Conservation (phyloP, 2,797 vertebrate genomes). For the Hemitrygon akajei region DNA sequence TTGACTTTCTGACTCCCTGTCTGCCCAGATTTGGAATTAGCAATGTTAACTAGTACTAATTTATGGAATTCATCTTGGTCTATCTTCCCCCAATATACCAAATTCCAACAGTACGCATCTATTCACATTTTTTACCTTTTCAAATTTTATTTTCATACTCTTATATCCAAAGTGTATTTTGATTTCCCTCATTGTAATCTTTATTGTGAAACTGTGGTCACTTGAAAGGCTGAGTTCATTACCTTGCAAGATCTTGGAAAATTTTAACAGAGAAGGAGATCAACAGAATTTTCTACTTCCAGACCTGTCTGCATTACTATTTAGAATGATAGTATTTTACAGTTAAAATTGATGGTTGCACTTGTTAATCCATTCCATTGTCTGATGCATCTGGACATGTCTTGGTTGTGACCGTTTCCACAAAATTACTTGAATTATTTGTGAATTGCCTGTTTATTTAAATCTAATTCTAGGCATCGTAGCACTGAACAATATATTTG, state of each 20-base stretch:
- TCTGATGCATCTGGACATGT: not conserved
- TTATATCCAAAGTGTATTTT: not conserved
- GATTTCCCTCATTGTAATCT: not conserved
- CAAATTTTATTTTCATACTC: not conserved
- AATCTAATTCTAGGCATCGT: not conserved
- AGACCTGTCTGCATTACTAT: not conserved
- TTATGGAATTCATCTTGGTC: not conserved
- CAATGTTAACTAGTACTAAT: not conserved
- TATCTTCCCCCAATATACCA: not conserved
- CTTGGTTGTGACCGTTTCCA: not conserved
- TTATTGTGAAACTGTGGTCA: not conserved
- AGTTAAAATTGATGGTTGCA: not conserved
- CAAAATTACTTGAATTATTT: not conserved
- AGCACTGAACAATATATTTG: no score
- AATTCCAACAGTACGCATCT: not conserved
- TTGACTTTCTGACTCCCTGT: not conserved
- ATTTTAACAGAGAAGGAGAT: not conserved
- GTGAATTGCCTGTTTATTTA: not conserved
- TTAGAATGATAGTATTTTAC: not conserved
- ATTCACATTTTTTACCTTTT: not conserved
- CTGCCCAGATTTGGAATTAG: not conserved
- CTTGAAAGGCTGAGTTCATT: not conserved
- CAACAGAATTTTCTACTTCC: not conserved
- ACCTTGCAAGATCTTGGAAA: not conserved
- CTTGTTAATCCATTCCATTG: not conserved